Conservation (phyloP, 2,113 vertebrate species). For the Anhinga rufa region DNA sequence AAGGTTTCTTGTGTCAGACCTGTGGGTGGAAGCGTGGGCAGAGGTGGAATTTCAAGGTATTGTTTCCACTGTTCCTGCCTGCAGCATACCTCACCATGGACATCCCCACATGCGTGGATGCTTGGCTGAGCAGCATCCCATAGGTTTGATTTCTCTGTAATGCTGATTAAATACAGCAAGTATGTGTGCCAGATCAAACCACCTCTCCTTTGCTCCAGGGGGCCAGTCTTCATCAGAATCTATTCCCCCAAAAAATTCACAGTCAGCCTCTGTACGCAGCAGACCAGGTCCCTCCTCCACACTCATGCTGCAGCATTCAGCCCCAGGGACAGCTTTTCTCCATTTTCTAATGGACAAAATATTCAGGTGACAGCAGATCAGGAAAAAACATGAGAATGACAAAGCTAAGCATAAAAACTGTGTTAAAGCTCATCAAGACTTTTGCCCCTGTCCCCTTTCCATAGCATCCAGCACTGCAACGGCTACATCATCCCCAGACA, state of each 20-base stretch:
- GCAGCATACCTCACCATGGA: neutral
- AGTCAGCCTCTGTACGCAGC: neutral
- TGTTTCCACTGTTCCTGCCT: neutral
- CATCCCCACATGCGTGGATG: fast-evolving
- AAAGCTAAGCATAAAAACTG: neutral
- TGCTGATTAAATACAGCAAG: neutral
- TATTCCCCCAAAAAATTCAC: neutral
- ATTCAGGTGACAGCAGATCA: neutral
- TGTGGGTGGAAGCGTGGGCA: neutral
- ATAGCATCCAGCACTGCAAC: neutral
- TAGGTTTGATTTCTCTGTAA: neutral
- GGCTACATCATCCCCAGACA: neutral
- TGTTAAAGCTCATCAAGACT: neutral
- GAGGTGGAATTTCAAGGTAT: neutral
- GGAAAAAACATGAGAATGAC: neutral
- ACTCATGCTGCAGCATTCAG: neutral
- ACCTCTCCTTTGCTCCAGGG: neutral
- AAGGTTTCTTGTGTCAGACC: neutral
- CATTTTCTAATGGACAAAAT: neutral
- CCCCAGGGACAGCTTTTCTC: neutral
- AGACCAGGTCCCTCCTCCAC: neutral
- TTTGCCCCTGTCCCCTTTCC: neutral
- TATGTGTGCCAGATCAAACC: neutral
- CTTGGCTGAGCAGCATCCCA: neutral
- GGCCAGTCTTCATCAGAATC: neutral